Conservation (phyloP, 2,797 vertebrate genomes). For the Glossophaga mutica region DNA sequence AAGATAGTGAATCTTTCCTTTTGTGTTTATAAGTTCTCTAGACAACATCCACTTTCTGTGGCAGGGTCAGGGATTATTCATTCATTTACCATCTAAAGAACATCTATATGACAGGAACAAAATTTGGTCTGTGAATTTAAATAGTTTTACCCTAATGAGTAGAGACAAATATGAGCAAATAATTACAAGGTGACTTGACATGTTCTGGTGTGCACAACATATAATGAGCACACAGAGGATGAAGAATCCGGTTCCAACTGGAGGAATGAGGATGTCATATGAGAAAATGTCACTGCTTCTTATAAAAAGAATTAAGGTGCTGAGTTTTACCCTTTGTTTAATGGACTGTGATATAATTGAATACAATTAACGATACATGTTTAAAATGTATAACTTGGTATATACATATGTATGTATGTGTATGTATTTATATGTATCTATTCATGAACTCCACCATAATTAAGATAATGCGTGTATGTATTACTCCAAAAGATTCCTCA, state of each 20-base stretch:
- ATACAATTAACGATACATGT: background rate
- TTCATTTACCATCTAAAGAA: background rate
- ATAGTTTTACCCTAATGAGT: background rate
- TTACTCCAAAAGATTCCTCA: background rate
- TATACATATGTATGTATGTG: background rate
- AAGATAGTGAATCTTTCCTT: background rate
- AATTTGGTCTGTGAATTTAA: background rate
- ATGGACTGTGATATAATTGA: background rate
- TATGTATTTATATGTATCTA: background rate
- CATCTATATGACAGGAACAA: background rate
- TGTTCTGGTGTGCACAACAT: background rate
- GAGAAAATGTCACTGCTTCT: background rate
- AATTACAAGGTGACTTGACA: background rate
- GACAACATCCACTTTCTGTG: background rate
- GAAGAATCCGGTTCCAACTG: background rate
- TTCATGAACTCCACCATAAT: background rate
- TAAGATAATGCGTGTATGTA: background rate
- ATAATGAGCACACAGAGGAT: background rate
- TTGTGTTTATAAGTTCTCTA: background rate
- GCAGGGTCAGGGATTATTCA: background rate
- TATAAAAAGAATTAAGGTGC: background rate
- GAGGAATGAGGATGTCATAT: fast-evolving
- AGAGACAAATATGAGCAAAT: background rate
- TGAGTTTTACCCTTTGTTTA: background rate
- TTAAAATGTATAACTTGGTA: background rate